Conservation (phyloP, 2,888 invertebrate genomes). For the Troides oblongomaculatus region DNA sequence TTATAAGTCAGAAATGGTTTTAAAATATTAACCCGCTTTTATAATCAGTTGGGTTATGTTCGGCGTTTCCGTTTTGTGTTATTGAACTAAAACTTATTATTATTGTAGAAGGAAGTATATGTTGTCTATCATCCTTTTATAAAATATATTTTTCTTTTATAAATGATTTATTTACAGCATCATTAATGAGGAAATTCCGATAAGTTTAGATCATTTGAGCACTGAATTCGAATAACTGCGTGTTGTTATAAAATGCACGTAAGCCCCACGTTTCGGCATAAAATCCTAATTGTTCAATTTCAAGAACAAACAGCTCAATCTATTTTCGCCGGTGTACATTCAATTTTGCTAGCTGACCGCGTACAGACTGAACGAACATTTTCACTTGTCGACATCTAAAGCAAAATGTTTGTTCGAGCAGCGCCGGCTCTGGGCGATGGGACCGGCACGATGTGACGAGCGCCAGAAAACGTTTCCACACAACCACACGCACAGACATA, state of each 20-base stretch:
- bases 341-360: conserved; percentile 37
- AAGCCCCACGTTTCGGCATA: conserved; percentile 33
- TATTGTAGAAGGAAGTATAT: neutral
- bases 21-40: neutral
- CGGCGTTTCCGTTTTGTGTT: neutral
- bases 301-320: conserved; percentile 17
- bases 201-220: neutral
- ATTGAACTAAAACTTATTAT: neutral
- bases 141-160: neutral
- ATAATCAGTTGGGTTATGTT: neutral
- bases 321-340: conserved; percentile 20
- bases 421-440: conserved; percentile 39
- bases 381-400: conserved; percentile 39
- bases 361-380: conserved; percentile 41
- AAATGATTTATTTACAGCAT: neutral
- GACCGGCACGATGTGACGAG: conserved; percentile 39
- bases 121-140: neutral
- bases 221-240: neutral
- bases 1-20: neutral
- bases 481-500: conserved; percentile 4
- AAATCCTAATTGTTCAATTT: conserved; percentile 26
- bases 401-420: conserved; percentile 38
- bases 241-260: conserved; percentile 8
- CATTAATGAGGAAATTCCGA: neutral
- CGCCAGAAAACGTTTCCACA: conserved; percentile 27